Evolutionary conservation across 1,140 invertebrate species (phyloP).

Genomic region (Ladona fulva): DNA sequence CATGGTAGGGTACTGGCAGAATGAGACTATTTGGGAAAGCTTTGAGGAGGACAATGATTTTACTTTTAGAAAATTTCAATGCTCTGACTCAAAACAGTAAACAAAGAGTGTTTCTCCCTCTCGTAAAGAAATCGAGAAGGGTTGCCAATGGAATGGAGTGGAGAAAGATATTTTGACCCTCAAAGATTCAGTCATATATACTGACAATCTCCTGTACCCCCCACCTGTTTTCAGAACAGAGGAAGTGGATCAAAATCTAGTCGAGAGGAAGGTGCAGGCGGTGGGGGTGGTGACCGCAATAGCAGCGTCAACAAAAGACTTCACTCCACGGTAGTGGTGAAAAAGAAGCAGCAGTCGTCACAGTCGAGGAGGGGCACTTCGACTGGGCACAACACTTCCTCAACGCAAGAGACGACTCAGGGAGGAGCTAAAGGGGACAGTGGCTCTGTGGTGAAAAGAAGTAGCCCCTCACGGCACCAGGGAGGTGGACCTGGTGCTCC

Average conservation of each 20-base stretch:
- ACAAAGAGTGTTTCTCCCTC: too few relatives aligned
- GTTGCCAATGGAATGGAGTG: too few relatives aligned
- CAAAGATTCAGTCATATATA: too few relatives aligned
- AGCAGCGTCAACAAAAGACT: constrained; percentile 39
- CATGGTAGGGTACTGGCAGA: too few relatives aligned
- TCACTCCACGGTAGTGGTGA: constrained; percentile 53
- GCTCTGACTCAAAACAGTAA: too few relatives aligned
- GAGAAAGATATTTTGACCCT: too few relatives aligned
- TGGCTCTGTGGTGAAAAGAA: not conserved
- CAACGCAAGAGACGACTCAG: not conserved
- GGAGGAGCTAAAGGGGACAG: not conserved
- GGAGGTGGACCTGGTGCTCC: constrained; percentile 7
- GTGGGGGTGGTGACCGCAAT: too few relatives aligned
- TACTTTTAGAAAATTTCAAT: too few relatives aligned
- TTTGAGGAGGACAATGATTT: too few relatives aligned
- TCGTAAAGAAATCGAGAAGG: too few relatives aligned
- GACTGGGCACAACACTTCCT: not conserved
- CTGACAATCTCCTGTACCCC: too few relatives aligned
- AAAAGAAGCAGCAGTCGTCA: constrained; percentile 45
- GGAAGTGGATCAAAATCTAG: not conserved
- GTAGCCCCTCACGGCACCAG: not conserved
- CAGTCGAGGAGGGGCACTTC: not conserved
- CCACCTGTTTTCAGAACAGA: not conserved
- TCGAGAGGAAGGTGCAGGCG: not conserved
- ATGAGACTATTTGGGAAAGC: too few relatives aligned